Conservation (phyloP, 2,888 invertebrate genomes). For the Nomada ferruginata region DNA sequence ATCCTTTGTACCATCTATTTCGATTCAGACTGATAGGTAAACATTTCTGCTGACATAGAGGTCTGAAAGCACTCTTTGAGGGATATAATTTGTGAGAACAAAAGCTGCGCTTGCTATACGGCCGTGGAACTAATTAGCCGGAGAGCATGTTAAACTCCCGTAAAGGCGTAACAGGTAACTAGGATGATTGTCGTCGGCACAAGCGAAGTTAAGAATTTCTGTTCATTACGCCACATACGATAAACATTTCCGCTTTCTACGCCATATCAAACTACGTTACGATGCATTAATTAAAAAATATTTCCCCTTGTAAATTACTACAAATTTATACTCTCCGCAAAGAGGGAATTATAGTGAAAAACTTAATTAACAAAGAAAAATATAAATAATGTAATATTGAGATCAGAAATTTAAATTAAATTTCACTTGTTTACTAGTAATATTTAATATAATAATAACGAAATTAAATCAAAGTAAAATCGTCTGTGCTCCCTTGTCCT, state of each 20-base stretch:
- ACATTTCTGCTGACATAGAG: constrained; percentile 1
- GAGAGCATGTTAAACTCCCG: constrained; percentile 49
- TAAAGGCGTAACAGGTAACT: constrained; percentile 48
- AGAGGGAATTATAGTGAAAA: too few species aligned
- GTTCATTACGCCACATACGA: constrained; percentile 48
- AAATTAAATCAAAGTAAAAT: background rate
- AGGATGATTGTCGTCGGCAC: constrained; percentile 47
- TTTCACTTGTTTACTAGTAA: too few species aligned
- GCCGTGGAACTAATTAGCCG: constrained; percentile 56
- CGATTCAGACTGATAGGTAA: background rate
- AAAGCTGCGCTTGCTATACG: constrained; percentile 28
- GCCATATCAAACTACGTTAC: constrained; percentile 14
- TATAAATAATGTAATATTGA: too few species aligned
- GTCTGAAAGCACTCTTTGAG: constrained; percentile 33
- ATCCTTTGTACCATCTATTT: background rate
- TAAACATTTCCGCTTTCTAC: constrained; percentile 21
- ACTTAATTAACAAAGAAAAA: too few species aligned
- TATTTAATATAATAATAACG: too few species aligned
- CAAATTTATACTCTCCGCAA: background rate
- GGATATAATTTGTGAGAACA: constrained; percentile 47
- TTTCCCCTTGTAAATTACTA: background rate
- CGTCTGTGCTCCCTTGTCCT: background rate
- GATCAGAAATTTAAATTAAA: too few species aligned
- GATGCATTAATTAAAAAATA: background rate
- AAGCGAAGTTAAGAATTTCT: constrained; percentile 49